Evolutionary conservation across 2,113 vertebrate species (phyloP), one percentile per base, ranked within the genome.

Genomic region (Geothlypis trichas): DNA sequence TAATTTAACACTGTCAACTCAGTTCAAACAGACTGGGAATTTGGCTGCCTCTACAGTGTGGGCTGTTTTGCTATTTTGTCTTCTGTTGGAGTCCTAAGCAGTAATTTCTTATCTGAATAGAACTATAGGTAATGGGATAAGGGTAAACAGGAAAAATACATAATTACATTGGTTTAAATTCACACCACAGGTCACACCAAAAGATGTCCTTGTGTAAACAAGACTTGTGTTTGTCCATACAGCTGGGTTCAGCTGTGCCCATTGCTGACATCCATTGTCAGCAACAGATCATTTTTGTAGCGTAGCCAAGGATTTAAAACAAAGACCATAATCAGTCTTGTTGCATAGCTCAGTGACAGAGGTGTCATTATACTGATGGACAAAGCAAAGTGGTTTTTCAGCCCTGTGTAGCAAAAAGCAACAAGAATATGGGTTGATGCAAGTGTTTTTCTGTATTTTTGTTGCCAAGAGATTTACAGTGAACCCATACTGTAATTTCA

Each of bases 171-270:
- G 39, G 54, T 89, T 95, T 84, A 93, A 94, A 94, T 95, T 95
- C 69, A 57, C 37, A 81, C 79, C 52, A 35, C 80, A 92, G 76
- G 72, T 91, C 88, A 78, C 85, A 80, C 71, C 75, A 61, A 93
- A 94, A 96, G 51, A 95, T 90, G 88, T 78, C 24, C 86, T 86
- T 57, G 79, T 86, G n/a, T 96, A 95, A 96, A 93, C 85, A 94
- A 93, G 65, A 51, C 83, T 63, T 21, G 52, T 94, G 61, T 94
- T 94, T 94, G 44, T 94, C 87, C 51, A 7, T 91, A 67, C 90
- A 96, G 59, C 93, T 95, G 94, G 30, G 52, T 77, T 93, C 82
- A 92, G 92, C 90, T 93, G 91, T 52, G 35, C 42, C 81, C 16
- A 33, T 77, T 89, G 80, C 93, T 92, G 87, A 84, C 83, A 90